phyloP scores from a whole-genome alignment of 2,113 vertebrate species.

The Glaucidium brasilianum region DNA sequence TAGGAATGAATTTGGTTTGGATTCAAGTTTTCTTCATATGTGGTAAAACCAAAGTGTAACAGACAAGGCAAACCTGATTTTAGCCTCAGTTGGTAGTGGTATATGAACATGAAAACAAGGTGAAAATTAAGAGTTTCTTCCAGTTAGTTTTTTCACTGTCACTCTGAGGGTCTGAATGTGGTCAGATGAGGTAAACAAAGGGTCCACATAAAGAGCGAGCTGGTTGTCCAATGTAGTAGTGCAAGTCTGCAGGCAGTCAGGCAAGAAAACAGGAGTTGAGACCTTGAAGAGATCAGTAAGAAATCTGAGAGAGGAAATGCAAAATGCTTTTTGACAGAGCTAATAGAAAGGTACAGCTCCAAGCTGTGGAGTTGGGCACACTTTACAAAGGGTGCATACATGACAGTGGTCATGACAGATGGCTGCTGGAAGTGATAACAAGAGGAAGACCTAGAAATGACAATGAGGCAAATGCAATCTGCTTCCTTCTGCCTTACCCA shows the following conservation, averaged over 20 bases:
- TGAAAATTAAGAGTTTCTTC: neutral
- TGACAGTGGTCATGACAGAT: constrained; percentile 17
- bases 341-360: neutral
- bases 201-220: neutral
- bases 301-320: neutral
- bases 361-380: neutral
- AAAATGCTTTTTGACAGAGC: neutral
- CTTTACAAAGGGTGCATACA: neutral
- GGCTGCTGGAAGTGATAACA: constrained; percentile 18
- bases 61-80: neutral
- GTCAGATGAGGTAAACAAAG: neutral
- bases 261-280: neutral
- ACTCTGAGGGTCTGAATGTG: neutral
- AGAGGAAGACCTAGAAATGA: neutral
- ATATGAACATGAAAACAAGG: neutral
- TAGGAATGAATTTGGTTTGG: neutral
- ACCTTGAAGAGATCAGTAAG: neutral
- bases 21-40: neutral
- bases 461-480: neutral
- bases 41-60: neutral
- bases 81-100: neutral
- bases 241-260: neutral
- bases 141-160: neutral
- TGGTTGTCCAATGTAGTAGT: neutral
- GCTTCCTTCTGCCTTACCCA: neutral